A percentile compares a stretch with the other conserved stretches of the same genome.
Evolutionary conservation across 2,113 vertebrate genomes (phyloP).

Genomic region (Muscicapa adusta): DNA sequence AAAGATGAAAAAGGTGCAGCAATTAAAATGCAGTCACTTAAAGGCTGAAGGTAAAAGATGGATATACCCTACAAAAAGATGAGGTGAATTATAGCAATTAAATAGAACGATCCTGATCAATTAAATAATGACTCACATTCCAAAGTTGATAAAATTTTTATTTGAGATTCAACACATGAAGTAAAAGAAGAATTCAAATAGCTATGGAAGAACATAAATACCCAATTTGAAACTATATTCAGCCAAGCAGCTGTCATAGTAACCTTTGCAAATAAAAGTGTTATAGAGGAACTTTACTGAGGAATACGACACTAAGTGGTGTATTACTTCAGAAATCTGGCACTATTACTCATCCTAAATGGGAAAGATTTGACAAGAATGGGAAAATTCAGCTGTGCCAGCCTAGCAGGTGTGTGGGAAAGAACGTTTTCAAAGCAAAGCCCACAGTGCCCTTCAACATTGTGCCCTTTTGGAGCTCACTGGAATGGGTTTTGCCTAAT

Average conservation of each 20-base stretch:
- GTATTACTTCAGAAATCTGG: constrained; percentile 12
- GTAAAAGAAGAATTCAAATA: not conserved
- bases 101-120: not conserved
- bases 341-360: constrained; percentile 17
- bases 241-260: constrained; percentile 11
- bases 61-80: not conserved
- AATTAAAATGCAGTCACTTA: not conserved
- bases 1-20: not conserved
- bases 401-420: not conserved
- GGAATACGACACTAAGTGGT: not conserved
- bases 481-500: not conserved
- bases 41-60: not conserved
- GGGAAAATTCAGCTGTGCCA: not conserved
- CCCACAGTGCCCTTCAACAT: not conserved
- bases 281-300: not conserved
- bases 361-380: constrained; percentile 9
- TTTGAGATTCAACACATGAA: not conserved
- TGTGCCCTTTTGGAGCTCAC: not conserved
- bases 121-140: constrained; percentile 8
- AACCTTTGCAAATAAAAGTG: constrained; percentile 39
- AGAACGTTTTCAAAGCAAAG: not conserved
- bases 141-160: not conserved
- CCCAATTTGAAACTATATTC: not conserved
- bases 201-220: not conserved
- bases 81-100: constrained; percentile 13